Base-by-base conservation (phyloP, 2,888 invertebrate genomes). In the Hermodice carunculata region DNA sequence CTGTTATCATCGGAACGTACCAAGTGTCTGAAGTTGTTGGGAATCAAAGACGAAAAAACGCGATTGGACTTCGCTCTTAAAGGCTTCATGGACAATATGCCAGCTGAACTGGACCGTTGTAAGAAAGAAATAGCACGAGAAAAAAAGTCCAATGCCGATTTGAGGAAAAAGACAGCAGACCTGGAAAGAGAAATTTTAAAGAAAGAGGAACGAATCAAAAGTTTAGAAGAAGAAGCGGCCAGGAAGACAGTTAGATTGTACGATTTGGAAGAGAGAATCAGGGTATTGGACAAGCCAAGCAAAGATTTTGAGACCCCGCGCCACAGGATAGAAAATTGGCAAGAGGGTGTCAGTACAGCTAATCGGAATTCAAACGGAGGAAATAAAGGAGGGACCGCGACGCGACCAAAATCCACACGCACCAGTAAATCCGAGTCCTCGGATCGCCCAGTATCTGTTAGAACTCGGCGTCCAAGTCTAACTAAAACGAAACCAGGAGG, bases 201-300 rank as follows among this genome's bases (percentile, higher is more conserved):
- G 54, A 42, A 24, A 14, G 54, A 54, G n/a, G 42, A 37, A 19
- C 22, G 14, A 6, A 11, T 54, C 5, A 37, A 54, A 6, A 37
- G n/a, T 29, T 6, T 42, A 1, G 28, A 5, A 1, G 42, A 40
- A 43, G 37, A 3, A 2, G 19, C 24, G 8, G 6, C 26, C n/a
- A 54, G 29, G 37, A 40, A 54, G 17, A 24, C 11, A 1, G 54
- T 42, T n/a, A 40, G 19, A 28, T 42, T 54, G 1, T 26, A 40
- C 28, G 42, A 54, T n/a, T 24, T 54, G 22, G 54, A 54, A 26
- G 40, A 24, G 40, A 42, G 42, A 24, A 24, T 54, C 4, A 53
- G 37, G 17, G 32, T 37, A 22, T 24, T 53, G 53, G 53, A 53
- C n/a, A n/a, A n/a, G n/a, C n/a, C n/a, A n/a, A n/a, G n/a, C n/a